Conservation (phyloP, 37 sponge, comb jelly and placozoan genomes). For the Beroe ovata region DNA sequence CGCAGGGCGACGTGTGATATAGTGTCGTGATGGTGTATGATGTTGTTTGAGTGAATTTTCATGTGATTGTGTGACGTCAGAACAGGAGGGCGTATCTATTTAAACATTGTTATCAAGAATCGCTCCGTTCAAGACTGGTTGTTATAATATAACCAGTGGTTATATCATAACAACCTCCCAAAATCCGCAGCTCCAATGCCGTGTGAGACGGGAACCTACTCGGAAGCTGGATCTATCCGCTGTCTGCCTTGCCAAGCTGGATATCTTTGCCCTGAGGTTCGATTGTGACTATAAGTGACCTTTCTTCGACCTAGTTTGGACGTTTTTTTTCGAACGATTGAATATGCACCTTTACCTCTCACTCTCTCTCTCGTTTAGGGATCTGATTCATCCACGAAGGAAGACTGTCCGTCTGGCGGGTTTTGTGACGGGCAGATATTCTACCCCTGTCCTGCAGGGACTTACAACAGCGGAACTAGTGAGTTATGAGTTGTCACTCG, state of each 20-base stretch:
- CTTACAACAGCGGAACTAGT: conserved; percentile 59
- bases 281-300: too few relatives aligned
- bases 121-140: too few relatives aligned
- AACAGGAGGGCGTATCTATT: too few relatives aligned
- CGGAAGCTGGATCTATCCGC: neutral
- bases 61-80: too few relatives aligned
- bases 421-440: conserved; percentile 67
- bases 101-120: too few relatives aligned
- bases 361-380: neutral
- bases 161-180: too few relatives aligned
- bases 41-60: too few relatives aligned
- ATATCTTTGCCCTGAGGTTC: conserved; percentile 43
- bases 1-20: too few relatives aligned
- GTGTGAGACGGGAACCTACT: neutral
- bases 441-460: conserved; percentile 70
- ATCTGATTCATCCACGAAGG: conserved; percentile 34
- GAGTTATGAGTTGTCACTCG: neutral
- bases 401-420: conserved; percentile 65
- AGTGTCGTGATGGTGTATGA: too few relatives aligned
- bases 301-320: too few relatives aligned
- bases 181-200: neutral
- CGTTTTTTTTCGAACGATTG: too few relatives aligned
- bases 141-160: too few relatives aligned
- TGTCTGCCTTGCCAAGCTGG: conserved; percentile 67
- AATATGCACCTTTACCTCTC: neutral